Evolutionary conservation across 2,797 vertebrate species (phyloP), one percentile per base, ranked within the genome.

Genomic region (Pagetopsis macropterus): DNA sequence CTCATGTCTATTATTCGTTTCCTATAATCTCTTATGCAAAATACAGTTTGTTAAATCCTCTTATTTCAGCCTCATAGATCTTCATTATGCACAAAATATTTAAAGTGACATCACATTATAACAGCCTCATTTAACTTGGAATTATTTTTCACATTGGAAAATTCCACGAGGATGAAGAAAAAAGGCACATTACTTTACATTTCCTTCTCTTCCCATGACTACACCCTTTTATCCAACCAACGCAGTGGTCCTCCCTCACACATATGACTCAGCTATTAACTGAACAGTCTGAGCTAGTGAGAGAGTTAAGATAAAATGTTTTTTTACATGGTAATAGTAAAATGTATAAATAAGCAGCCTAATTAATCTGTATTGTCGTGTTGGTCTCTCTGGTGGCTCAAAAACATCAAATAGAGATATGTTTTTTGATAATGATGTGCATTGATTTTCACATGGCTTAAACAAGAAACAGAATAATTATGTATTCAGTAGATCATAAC

Each of bases 171-270:
- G 33, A 37, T 37, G 33, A 37, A 37, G 33, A 37, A 37, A 37
- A 37, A 37, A 37, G 33, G 33, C 33, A 37, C 8, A 37, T 37
- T 7, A 37, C 33, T 37, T 37, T 37, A 37, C 33, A 19, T 61
- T 49, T 44, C 12, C 44, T 27, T 51, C 62, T 56, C 43, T 59
- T 64, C 10, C 21, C 19, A 19, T 55, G 46, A 23, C 73, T 43
- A 19, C 50, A 60, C 45, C 46, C 55, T 33, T 75, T 86, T 57
- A 77, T 75, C 55, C 60, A 79, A 65, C 73, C 75, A 73, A 31
- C 13, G 14, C 72, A 68, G 55, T 72, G 68, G 51, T 76, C 76
- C 64, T 41, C 61, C 57, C 58, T 66, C 68, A 69, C 62, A 69
- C 69, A 57, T 76, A 5, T 41, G 64, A 81, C 50, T 68, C 62